Percentiles rank a stretch among this genome's conserved stretches.
phyloP scores from a whole-genome alignment of 2,888 invertebrate species.

The Monoplex corrugatus region DNA sequence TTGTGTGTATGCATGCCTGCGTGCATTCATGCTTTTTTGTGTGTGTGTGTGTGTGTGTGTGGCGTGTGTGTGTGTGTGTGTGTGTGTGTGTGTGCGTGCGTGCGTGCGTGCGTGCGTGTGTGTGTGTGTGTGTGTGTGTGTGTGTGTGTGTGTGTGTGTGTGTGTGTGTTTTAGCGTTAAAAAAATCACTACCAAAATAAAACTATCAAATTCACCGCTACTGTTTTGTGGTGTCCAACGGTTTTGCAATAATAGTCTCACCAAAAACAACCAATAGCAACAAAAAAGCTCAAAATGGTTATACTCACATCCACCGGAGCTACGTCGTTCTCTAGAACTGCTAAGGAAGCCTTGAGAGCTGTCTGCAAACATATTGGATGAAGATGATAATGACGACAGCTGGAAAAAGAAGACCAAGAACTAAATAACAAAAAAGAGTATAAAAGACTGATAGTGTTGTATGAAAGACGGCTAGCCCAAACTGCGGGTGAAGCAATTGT shows the following conservation, averaged over 20 bases:
- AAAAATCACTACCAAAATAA: too few relatives aligned
- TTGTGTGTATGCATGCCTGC: constrained; percentile 54
- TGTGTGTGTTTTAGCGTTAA: background rate
- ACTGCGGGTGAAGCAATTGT: too few relatives aligned
- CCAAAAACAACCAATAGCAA: background rate
- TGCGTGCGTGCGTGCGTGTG: background rate
- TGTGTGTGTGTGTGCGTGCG: background rate
- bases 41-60: constrained; percentile 52
- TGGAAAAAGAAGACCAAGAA: background rate
- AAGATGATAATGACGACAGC: background rate
- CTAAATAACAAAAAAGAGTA: too few relatives aligned
- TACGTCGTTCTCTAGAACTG: background rate
- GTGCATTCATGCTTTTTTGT: too few relatives aligned
- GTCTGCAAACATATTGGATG: background rate
- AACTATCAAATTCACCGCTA: too few relatives aligned
- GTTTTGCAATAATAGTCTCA: too few relatives aligned
- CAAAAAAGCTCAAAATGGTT: background rate
- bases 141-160: constrained; percentile 60
- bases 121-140: constrained; percentile 52
- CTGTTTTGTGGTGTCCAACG: too few relatives aligned
- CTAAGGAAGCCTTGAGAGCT: background rate
- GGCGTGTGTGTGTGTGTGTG: background rate
- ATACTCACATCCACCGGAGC: constrained; percentile 20
- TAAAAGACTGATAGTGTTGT: too few relatives aligned
- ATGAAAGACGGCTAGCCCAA: too few relatives aligned